Evolutionary conservation across 2,113 vertebrate genomes (phyloP), one percentile per base, ranked within the genome.

Genomic region (Excalfactoria chinensis): DNA sequence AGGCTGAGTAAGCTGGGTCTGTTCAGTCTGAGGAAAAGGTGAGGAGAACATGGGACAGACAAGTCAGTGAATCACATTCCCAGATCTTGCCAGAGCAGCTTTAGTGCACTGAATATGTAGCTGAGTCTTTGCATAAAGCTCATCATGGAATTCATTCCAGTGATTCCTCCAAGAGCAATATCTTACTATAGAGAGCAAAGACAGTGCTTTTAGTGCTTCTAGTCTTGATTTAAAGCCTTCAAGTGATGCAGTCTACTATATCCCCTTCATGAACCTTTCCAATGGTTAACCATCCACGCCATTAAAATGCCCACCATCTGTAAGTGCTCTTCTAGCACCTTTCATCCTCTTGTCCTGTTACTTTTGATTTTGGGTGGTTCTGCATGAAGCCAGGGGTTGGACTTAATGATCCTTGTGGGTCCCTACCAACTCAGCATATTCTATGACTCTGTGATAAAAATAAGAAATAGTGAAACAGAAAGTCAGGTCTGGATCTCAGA

Each of bases 71-170:
- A 44, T 7, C 8, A 13, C 25, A 51, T 48, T 69, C 58, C 43
- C 32, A 84, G 22, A 28, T 21, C 1, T 0, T 13, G 19, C 32
- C 62, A 77, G 22, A 81, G 51, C 28, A 63, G 32, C 46, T 56
- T 15, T 23, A 55, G 51, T 1, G 0, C 44, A 18, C 23, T 49
- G 56, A 11, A 22, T 4, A 0, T 34, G 10, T 21, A n/a, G 3
- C 21, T 55, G 66, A 77, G 21, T 21, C 25, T 18, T 40, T 20
- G 21, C n/a, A 7, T 12, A 72, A 79, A 83, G 2, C 17, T 78
- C 25, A 91, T 46, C 3, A 15, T 28, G 68, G 40, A 69, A 23
- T 37, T 59, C 59, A 71, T 7, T 7, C 34, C 2, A 1, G 11
- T 6, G 41, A 13, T 30, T 75, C 48, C 35, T 82, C 4, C 0